A percentile compares a stretch with the other conserved stretches of the same genome.
Conservation (phyloP, 1,140 invertebrate species). For the Eriosoma lanigerum region DNA sequence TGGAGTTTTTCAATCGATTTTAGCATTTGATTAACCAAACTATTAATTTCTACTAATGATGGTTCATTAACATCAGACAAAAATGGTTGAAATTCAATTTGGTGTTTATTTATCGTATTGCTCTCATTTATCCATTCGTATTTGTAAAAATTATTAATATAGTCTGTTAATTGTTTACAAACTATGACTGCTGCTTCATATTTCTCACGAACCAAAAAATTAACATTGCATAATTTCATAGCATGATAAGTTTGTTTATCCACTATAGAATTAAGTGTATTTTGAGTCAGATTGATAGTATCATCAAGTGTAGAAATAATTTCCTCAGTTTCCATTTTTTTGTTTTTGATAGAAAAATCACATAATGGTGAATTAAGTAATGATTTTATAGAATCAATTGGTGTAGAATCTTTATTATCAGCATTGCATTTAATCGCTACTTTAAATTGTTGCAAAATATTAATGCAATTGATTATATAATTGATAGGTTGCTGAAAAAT, state of each 20-base stretch:
- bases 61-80: slow-evolving; percentile 17
- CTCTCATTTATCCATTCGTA: not conserved
- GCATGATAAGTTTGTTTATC: slow-evolving; percentile 13
- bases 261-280: not conserved
- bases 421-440: not conserved
- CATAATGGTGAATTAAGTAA: not conserved
- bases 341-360: not conserved
- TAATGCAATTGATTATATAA: slow-evolving; percentile 28
- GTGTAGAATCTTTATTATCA: slow-evolving; percentile 3
- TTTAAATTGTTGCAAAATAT: slow-evolving; percentile 42
- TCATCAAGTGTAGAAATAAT: slow-evolving; percentile 14
- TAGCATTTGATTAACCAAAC: slow-evolving; percentile 60
- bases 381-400: not conserved
- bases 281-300: not conserved
- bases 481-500: slow-evolving; percentile 29
- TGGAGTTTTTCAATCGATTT: slow-evolving; percentile 70
- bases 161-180: not conserved
- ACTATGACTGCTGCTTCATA: not conserved
- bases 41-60: slow-evolving; percentile 13
- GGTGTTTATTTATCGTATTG: not conserved
- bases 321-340: not conserved
- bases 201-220: not conserved
- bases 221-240: slow-evolving; percentile 35
- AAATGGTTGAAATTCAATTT: slow-evolving; percentile 8
- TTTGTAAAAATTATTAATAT: slow-evolving; percentile 3